Percentiles rank a stretch among this genome's conserved stretches.
Conservation (phyloP, 37 sponge, comb jelly and placozoan species). For the Eunapius fragilis region DNA sequence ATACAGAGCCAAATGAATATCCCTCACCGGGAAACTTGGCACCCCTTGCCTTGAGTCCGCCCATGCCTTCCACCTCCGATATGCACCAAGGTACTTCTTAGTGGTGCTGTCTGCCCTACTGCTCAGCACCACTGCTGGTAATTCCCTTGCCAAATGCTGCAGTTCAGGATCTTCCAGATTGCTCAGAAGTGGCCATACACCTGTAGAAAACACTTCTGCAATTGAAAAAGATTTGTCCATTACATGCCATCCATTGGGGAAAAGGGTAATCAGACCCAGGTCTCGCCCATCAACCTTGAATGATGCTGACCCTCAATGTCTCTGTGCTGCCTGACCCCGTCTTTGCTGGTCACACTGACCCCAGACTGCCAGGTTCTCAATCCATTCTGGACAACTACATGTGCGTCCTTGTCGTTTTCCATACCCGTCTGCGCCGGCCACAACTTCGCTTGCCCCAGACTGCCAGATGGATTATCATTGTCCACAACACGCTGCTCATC, state of each 20-base stretch:
- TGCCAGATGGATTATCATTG: background rate
- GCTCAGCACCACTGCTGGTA: conserved; percentile 21
- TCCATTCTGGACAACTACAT: background rate
- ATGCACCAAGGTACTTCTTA: conserved; percentile 46
- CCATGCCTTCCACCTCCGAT: conserved; percentile 38
- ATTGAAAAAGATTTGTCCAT: background rate
- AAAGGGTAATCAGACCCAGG: background rate
- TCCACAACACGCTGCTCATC: background rate
- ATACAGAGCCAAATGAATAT: conserved; percentile 25
- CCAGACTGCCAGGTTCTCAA: background rate
- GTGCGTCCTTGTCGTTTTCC: background rate
- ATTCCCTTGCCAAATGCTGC: conserved; percentile 4
- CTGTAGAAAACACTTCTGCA: conserved; percentile 13
- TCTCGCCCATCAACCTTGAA: background rate
- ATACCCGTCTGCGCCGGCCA: background rate
- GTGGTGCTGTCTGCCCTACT: conserved; percentile 28
- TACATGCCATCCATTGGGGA: background rate
- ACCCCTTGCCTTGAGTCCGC: conserved; percentile 1
- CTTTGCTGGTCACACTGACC: background rate
- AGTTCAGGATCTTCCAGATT: conserved; percentile 43
- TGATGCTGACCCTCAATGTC: background rate
- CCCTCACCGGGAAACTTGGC: conserved; percentile 8
- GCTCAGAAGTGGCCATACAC: conserved; percentile 2
- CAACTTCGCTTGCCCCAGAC: background rate
- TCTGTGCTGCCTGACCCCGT: background rate